Conservation (phyloP, 1,140 invertebrate species). For the Hylaeus volcanicus region DNA sequence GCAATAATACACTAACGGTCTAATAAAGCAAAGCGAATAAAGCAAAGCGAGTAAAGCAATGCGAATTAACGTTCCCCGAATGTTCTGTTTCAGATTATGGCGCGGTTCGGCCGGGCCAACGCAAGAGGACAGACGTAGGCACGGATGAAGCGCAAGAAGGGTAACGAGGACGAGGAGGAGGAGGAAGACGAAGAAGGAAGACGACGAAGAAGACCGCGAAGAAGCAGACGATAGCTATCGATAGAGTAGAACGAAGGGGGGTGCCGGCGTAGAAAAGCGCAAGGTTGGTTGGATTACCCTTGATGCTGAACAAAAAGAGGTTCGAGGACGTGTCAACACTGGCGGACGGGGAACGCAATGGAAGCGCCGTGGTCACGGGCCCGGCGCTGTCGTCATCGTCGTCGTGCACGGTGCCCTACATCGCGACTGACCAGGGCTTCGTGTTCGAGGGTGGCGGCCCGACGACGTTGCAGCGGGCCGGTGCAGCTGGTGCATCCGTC, state of each 20-base stretch:
- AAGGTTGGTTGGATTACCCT: slow-evolving; percentile 62
- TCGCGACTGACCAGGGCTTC: slow-evolving; percentile 62
- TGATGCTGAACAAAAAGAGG: slow-evolving; percentile 78
- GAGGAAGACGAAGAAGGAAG: slow-evolving; percentile 55
- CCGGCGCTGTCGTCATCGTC: slow-evolving; percentile 61
- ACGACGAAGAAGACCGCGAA: slow-evolving; percentile 19
- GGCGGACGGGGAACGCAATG: slow-evolving; percentile 74
- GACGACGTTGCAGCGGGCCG: slow-evolving; percentile 64
- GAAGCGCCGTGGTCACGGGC: slow-evolving; percentile 69
- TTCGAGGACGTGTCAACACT: slow-evolving; percentile 72
- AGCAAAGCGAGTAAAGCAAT: no score
- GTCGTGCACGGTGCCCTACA: slow-evolving; percentile 68
- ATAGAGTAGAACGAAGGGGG: background rate
- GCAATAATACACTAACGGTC: no score
- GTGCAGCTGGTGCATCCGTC: slow-evolving; percentile 57
- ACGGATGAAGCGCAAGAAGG: slow-evolving; percentile 63
- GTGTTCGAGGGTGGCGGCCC: slow-evolving; percentile 64
- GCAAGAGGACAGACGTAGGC: slow-evolving; percentile 33
- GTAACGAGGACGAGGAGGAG: slow-evolving; percentile 52
- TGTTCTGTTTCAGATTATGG: slow-evolving; percentile 63
- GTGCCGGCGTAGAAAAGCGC: background rate
- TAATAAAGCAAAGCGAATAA: no score
- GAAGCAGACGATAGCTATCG: slow-evolving; percentile 11
- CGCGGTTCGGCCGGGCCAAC: slow-evolving; percentile 31
- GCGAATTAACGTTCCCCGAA: background rate